Base-by-base conservation (phyloP, 2,888 invertebrate species). In the Gymnosoma rotundatum region DNA sequence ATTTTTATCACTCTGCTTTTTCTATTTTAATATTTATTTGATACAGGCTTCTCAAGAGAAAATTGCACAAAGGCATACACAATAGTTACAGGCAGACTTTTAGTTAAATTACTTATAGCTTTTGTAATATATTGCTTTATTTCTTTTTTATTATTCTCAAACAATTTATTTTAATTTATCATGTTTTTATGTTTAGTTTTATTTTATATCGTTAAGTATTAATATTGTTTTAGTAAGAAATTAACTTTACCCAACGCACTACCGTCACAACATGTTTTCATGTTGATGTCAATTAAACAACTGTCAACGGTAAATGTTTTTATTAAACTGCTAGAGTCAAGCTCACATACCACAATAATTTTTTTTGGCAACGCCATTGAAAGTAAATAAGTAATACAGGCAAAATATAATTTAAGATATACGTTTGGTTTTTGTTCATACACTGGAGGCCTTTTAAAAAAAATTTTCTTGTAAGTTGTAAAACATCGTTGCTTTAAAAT, bases 201-300 rank as follows among this genome's bases (percentile, higher is more conserved):
- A 38, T 10, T 63, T 5, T 25, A 18, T 48, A 50, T 75, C 75
- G 56, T 56, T 66, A 60, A 66, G n/a, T 58, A n/a, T 64, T 14
- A 58, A 64, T 52, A 32, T 64, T 18, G 10, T 42, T 72, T 50
- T 50, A 63, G 12, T 48, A 16, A n/a, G 6, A 9, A 21, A 64
- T 9, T 14, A 25, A 50, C 18, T 50, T 32, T 9, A 14, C 20
- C 12, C 50, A 38, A 66, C 70, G n/a, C 64, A 70, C 72, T 50
- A 63, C 79, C 83, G 79, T 54, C 25, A 32, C 66, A 80, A 80
- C 83, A 83, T 83, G 70, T 76, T 83, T 67, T 63, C 83, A 79
- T 80, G 79, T 75, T 72, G 83, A 66, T 66, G 42, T 75, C 72
- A 79, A 75, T 16, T 75, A 14, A 45, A 60, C 79, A 83, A 83